Evolutionary conservation across 1,140 invertebrate species (phyloP).

Genomic region (Pseudomyrmex cubaensis): DNA sequence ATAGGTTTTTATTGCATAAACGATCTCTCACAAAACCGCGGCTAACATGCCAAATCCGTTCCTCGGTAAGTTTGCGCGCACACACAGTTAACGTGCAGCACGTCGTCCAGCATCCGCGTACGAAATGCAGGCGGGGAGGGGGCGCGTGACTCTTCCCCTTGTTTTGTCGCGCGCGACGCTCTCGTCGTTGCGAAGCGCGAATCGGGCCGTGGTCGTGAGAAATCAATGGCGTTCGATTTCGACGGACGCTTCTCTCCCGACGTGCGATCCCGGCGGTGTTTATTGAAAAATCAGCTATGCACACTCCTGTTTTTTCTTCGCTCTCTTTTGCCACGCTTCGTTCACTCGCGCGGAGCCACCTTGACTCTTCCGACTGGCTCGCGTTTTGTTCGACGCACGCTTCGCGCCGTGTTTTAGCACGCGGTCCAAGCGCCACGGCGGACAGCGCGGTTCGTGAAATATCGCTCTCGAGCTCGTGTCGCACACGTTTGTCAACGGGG

Average conservation of each 20-base stretch:
- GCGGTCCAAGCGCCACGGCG: neutral
- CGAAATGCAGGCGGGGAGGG: neutral
- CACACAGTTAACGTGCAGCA: too few species aligned
- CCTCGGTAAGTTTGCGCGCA: too few species aligned
- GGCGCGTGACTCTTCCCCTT: conserved; percentile 45
- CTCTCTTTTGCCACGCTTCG: neutral
- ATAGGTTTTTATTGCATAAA: too few species aligned
- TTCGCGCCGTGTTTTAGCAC: conserved; percentile 37
- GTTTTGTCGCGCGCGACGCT: conserved; percentile 48
- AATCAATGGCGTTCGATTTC: conserved; percentile 74
- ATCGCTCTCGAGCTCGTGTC: conserved; percentile 56
- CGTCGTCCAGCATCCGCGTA: conserved; percentile 57
- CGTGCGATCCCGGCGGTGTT: neutral
- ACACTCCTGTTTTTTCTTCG: too few species aligned
- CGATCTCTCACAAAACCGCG: too few species aligned
- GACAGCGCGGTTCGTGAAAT: conserved; percentile 22
- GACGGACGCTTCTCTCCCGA: neutral
- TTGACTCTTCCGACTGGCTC: neutral
- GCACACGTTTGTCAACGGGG: conserved; percentile 73
- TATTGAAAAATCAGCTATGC: too few species aligned
- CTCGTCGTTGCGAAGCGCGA: conserved; percentile 17
- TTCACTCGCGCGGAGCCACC: neutral
- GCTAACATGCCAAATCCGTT: too few species aligned
- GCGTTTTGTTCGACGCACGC: conserved; percentile 4
- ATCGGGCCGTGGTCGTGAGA: conserved; percentile 60